phyloP scores from a whole-genome alignment of 92 coral and sea anemone species.

The Pocillopora grandis region DNA sequence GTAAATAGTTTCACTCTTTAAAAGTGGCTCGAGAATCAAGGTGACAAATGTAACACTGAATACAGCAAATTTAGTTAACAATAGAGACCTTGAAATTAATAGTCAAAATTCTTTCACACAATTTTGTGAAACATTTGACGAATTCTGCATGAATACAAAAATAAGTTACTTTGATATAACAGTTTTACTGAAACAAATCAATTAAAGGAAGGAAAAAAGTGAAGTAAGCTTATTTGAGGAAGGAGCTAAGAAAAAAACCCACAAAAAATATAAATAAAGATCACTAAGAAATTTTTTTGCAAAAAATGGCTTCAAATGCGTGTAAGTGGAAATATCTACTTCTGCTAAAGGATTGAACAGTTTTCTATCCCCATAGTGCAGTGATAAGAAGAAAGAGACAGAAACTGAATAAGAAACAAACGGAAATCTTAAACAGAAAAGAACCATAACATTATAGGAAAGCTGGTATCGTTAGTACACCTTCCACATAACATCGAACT shows the following conservation, averaged over 20 bases:
- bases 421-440: too few relatives aligned
- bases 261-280: too few relatives aligned
- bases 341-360: too few relatives aligned
- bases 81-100: background rate
- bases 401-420: too few relatives aligned
- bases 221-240: background rate
- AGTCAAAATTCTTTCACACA: background rate
- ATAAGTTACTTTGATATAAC: background rate
- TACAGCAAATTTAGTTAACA: background rate
- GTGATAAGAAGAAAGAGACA: too few relatives aligned
- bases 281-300: too few relatives aligned
- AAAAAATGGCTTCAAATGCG: too few relatives aligned
- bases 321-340: too few relatives aligned
- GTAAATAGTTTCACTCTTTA: constrained; percentile 25
- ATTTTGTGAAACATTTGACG: background rate
- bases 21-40: constrained; percentile 7
- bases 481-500: too few relatives aligned
- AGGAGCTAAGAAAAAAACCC: background rate
- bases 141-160: constrained; percentile 9
- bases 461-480: too few relatives aligned
- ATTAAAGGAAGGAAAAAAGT: background rate
- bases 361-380: too few relatives aligned
- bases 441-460: too few relatives aligned
- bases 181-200: background rate
- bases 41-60: background rate